These are phyloP conservation scores for Bambusicola thoracicus DNA, from an alignment of 2,113 vertebrate genomes.

Conservation along the genomic window DNA sequence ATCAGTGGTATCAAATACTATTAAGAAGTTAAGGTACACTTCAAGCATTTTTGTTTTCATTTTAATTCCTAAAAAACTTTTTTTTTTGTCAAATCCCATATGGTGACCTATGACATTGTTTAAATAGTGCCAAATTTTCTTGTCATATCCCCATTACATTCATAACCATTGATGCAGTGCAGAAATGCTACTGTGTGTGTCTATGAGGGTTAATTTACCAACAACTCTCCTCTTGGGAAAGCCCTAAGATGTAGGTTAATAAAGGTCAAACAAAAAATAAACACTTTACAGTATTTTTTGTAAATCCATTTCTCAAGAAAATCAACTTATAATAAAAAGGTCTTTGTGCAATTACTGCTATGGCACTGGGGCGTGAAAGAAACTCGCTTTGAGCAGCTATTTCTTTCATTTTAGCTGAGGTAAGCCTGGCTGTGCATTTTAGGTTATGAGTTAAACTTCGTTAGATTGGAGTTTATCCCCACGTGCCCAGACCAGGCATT, in stretches of 20 bases:
- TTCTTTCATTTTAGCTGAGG: constrained; percentile 90
- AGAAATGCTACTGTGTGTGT: constrained; percentile 83
- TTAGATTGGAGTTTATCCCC: constrained; percentile 78
- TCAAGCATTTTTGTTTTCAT: constrained; percentile 42
- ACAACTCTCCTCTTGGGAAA: constrained; percentile 87
- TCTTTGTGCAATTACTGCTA: constrained; percentile 96
- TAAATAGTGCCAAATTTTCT: constrained; percentile 85
- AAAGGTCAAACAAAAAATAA: constrained; percentile 98
- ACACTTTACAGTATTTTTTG: constrained; percentile 97
- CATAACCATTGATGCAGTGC: constrained; percentile 77
- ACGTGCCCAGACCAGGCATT: constrained; percentile 70
- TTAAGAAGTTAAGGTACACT: constrained; percentile 60
- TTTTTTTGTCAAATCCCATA: constrained; percentile 72
- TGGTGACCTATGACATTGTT: constrained; percentile 80
- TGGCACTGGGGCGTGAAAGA: constrained; percentile 94
- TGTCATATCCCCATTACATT: constrained; percentile 86
- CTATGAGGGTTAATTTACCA: constrained; percentile 87
- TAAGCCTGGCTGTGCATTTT: constrained; percentile 80
- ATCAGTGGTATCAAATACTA: constrained; percentile 24
- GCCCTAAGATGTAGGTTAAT: constrained; percentile 94
- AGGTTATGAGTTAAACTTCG: constrained; percentile 73
- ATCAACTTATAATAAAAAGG: constrained; percentile 96
- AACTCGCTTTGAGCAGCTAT: constrained; percentile 88
- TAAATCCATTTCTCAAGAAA: constrained; percentile 94
- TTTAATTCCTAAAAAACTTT: constrained; percentile 71